Evolutionary conservation across 2,113 vertebrate species (phyloP), one percentile per base, ranked within the genome.

Genomic region (Formicarius rufipectus): DNA sequence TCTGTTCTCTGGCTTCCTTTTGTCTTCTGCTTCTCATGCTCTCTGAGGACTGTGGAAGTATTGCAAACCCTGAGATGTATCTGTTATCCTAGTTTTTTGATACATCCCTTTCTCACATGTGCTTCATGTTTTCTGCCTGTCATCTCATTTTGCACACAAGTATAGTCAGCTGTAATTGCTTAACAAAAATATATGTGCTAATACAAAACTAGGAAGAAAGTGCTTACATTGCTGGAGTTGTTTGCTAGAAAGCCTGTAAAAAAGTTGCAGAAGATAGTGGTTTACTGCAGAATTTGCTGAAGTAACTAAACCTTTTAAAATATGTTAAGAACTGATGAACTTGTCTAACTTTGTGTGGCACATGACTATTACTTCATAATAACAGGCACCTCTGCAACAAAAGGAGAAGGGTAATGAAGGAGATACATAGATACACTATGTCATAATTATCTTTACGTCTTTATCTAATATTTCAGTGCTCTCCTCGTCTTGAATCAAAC

Each of bases 61-160:
- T 12, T 85, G 62, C 27, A 52, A 60, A 64, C 10, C 7, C 17
- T 80, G 42, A 59, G 12, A 18, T 78, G 62, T 84, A 19, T 67
- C 56, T 80, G 24, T 52, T 85, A 40, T 37, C 47, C 16, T 62
- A 5, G 7, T 0, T 14, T 44, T 74, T 86, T 37, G 3, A 53
- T 81, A 52, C 24, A 12, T 56, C 81, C 21, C 39, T 71, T 90
- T 87, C 42, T 67, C 60, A 86, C 73, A 78, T 49, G 52, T 92
- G 93, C 91, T 95, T 89, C 37, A 21, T 84, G 74, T 94, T 89
- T 95, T 91, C 76, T 89, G 58, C 66, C 31, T 92, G 77, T 95
- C 89, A 66, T 69, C 91, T 78, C 74, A 23, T 73, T 69, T 86
- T 91, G 49, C 84, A 49, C 58, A 62, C 62, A 81, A 76, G 77